Conservation (phyloP, 2,888 invertebrate genomes). For the Hypsopygia costalis region DNA sequence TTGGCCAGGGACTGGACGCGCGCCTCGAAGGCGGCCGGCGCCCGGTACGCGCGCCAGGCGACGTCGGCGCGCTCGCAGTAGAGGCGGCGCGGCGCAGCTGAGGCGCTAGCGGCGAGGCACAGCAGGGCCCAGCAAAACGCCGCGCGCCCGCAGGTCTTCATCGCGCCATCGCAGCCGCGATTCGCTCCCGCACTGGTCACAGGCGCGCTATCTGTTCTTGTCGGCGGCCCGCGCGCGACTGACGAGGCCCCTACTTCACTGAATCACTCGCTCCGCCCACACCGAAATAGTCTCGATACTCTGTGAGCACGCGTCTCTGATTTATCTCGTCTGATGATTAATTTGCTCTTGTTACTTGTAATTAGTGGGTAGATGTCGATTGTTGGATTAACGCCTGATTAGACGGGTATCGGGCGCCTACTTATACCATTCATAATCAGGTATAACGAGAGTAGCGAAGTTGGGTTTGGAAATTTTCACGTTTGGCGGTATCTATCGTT, state of each 20-base stretch:
- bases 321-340: conserved; percentile 64
- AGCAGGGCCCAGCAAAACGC: conserved; percentile 71
- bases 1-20: conserved; percentile 65
- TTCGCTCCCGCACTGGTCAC: conserved; percentile 34
- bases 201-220: conserved; percentile 45
- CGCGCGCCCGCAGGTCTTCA: conserved; percentile 73
- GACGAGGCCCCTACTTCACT: conserved; percentile 33
- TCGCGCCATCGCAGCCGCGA: conserved; percentile 74
- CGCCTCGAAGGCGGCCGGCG: conserved; percentile 74
- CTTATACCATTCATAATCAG: not conserved
- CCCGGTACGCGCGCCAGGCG: conserved; percentile 75
- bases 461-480: not conserved
- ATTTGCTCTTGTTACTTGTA: conserved; percentile 59
- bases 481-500: conserved; percentile 3
- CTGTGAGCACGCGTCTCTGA: conserved; percentile 46
- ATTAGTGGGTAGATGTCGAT: conserved; percentile 49
- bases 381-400: conserved; percentile 30
- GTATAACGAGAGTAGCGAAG: conserved; percentile 10
- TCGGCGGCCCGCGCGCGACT: conserved; percentile 75
- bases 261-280: conserved; percentile 53
- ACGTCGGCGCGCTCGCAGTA: conserved; percentile 78
- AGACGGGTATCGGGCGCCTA: conserved; percentile 16
- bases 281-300: conserved; percentile 63
- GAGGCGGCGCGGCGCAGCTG: conserved; percentile 60
- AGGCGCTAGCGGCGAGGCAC: conserved; percentile 45